Evolutionary conservation across 2,888 invertebrate species (phyloP), one percentile per base, ranked within the genome.

Genomic region (Anodontia alba): DNA sequence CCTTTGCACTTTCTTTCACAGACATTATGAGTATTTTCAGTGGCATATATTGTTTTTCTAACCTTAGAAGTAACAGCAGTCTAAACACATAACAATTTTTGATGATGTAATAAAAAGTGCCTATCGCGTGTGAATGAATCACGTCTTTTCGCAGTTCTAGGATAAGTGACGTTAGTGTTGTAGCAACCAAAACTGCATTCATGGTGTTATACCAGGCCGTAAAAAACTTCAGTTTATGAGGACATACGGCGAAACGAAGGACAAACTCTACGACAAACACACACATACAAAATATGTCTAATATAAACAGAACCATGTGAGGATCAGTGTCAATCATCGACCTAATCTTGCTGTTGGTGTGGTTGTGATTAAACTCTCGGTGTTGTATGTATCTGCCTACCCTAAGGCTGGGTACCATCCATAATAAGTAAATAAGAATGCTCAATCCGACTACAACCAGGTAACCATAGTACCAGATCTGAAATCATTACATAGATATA

Each of bases 91-190:
- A 38, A 5, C 7, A 8, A 20, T 67, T 67, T 67, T 67, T 67
- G 7, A 67, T 7, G 23, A 42, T 23, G 20, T 67, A 67, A 20
- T 67, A 67, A 36, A 67, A n/a, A 15, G 23, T 10, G 10, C 67
- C 67, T 7, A 36, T 23, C 10, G 8, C 38, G 36, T 36, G 36
- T 8, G 67, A 17, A 12, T 15, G n/a, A 36, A 67, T 67, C 7
- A 67, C 8, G 36, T 67, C 67, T 38, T 67, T 67, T n/a, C 67
- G 67, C 38, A 67, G 2, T n/a, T 67, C 67, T 8, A 67, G 20
- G 36, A 36, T 31, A 67, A 67, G 36, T n/a, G 67, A 3, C 8
- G 36, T 36, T 17, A 67, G 23, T 8, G 29, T 67, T 36, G 67
- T 23, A 3, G 2, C 36, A 8, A 67, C n/a, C 38, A 67, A 42